Base-by-base conservation (phyloP, 2,113 vertebrate genomes). In the Brachypodius melanocephalos region DNA sequence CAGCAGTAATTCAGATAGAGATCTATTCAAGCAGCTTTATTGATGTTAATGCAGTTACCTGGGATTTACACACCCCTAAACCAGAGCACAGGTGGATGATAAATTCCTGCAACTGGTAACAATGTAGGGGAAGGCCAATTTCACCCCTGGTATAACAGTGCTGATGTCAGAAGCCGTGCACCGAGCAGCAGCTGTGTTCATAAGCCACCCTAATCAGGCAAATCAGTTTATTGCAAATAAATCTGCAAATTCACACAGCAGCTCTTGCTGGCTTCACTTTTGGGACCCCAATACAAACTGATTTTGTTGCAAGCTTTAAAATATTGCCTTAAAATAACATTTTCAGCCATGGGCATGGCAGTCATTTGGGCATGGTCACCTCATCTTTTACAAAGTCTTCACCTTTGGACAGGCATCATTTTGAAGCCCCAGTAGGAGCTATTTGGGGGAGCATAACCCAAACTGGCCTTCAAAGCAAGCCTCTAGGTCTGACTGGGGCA, bases 31-130 rank as follows among this genome's bases (percentile, higher is more conserved):
- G 91, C 93, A 95, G 90, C 93, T 95, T 93, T 94, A 84, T 96
- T 96, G 93, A 96, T 96, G 92, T 71, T 94, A 88, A 93, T 94
- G 88, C 82, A 90, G 59, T 49, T 78, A 67, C 79, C 65, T 26
- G 65, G 90, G 82, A 92, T 94, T 96, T 94, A 96, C 90, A 86
- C 89, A 77, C 85, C 67, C 52, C 2, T 86, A 93, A 96, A 96
- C 63, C 93, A 93, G 88, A 88, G 92, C 96, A 96, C 95, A 96
- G 95, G 95, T 96, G 95, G 93, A 96, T 95, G 95, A 80, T 94
- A 62, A 90, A 81, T 83, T 80, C 95, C 89, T 96, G 91, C 79
- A 85, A 89, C 77, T 34, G 62, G 58, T 43, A 94, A 83, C 89
- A 88, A 86, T 25, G 59, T 2, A 52, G 88, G 90, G 63, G 48